Evolutionary conservation across 2,888 invertebrate genomes (phyloP), one percentile per base, ranked within the genome.

Genomic region (Lasioglossum leucozonium): DNA sequence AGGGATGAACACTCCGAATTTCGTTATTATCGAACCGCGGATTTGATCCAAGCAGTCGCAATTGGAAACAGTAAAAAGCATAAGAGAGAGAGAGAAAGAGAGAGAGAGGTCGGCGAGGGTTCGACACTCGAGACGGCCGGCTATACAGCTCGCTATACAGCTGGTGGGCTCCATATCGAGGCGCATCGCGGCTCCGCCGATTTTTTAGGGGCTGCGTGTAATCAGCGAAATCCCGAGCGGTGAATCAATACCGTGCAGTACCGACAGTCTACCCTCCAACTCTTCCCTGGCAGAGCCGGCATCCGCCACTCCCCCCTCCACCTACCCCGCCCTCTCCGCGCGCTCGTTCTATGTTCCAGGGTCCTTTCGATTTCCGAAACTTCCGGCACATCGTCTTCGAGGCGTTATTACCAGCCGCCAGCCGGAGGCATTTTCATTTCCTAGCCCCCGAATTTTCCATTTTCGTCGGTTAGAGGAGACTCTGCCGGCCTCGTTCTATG

Each of bases 391-490:
- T 87, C 88, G 85, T 89, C 85, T 90, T 89, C 86, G 86, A 85
- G 82, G 88, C 85, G 88, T 91, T 90, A 92, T 90, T 91, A 88
- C 86, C 86, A 79, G 44, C 79, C 79, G 80, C 83, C 89, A 88
- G 87, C 91, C 90, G 84, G 83, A 89, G 92, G 89, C 90, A 92
- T 92, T 91, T 90, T 91, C 91, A 92, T 92, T 91, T 92, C 85
- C 89, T 77, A 82, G 76, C 86, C 81, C 55, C 79, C 86, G 79
- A 89, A 92, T 91, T 91, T 91, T 90, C 91, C 88, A 91, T 91
- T 91, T 91, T 87, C 91, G 87, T 78, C 78, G 74, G 79, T 74
- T 75, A 67, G 72, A 69, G 47, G 11, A 18, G 22, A n/a, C 11
- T 44, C 47, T 58, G 71, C 67, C 71, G 72, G 67, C 26, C 71